A percentile compares a stretch with the other conserved stretches of the same genome.
Evolutionary conservation across 2,797 vertebrate species (phyloP).

Genomic region (Gymnodraco acuticeps): DNA sequence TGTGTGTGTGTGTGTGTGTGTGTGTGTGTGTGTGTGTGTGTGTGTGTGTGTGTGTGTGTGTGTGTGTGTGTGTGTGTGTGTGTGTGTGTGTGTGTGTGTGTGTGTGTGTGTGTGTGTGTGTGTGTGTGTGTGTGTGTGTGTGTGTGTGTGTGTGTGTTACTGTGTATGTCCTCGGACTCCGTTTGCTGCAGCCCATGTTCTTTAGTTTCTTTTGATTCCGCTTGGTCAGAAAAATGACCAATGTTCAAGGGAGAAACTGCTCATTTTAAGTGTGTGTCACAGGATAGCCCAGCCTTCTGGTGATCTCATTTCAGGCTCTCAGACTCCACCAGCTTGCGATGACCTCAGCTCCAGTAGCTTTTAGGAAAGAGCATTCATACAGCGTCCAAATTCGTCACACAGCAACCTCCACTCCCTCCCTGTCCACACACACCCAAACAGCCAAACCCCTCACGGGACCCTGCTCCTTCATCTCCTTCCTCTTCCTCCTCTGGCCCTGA

Average conservation of each 20-base stretch:
- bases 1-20: no score
- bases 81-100: not conserved
- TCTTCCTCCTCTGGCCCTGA: slow-evolving; percentile 9
- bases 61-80: no score
- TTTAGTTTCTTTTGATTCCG: slow-evolving; percentile 64
- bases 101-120: slow-evolving; percentile 38
- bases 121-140: slow-evolving; percentile 32
- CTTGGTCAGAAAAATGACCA: slow-evolving; percentile 56
- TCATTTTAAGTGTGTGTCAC: slow-evolving; percentile 42
- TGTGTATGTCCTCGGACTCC: slow-evolving; percentile 30
- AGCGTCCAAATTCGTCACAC: slow-evolving; percentile 46
- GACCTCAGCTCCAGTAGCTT: slow-evolving; percentile 74
- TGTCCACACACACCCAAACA: slow-evolving; percentile 22
- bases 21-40: no score
- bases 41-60: no score
- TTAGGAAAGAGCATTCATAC: slow-evolving; percentile 49
- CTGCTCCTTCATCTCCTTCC: slow-evolving; percentile 2
- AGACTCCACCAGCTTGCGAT: slow-evolving; percentile 65
- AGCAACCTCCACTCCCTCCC: slow-evolving; percentile 36
- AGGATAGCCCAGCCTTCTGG: slow-evolving; percentile 43
- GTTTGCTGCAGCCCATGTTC: slow-evolving; percentile 32
- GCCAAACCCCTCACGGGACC: slow-evolving; percentile 37
- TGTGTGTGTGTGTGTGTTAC: slow-evolving; percentile 31
- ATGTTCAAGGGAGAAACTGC: slow-evolving; percentile 62
- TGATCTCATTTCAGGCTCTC: slow-evolving; percentile 73